A percentile compares a stretch with the other conserved stretches of the same genome.
Conservation (phyloP, 2,113 vertebrate species). For the Sturnus vulgaris region DNA sequence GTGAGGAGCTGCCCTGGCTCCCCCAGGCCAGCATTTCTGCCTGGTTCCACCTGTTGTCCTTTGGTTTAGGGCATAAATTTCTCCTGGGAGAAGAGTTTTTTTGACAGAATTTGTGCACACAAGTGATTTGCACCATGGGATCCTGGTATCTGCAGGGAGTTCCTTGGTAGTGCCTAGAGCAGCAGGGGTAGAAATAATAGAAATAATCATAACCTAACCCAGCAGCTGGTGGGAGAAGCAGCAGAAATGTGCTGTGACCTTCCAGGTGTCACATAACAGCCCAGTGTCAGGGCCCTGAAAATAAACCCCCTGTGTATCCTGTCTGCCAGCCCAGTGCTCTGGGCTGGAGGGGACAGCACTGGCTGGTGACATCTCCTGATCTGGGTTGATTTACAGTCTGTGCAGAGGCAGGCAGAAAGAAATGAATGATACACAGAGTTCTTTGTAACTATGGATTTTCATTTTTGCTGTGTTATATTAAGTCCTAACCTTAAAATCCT, state of each 20-base stretch:
- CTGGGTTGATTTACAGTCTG: slow-evolving; percentile 7
- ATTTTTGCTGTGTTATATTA: slow-evolving; percentile 21
- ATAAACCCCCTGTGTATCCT: not conserved
- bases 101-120: not conserved
- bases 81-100: not conserved
- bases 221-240: not conserved
- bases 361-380: not conserved
- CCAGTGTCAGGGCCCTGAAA: not conserved
- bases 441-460: not conserved
- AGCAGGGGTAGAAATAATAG: not conserved
- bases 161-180: not conserved
- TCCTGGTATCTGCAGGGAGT: not conserved
- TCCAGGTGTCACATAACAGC: not conserved
- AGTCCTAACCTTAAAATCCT: not conserved
- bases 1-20: not conserved
- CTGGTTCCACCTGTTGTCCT: not conserved
- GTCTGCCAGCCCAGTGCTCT: not conserved
- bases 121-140: not conserved
- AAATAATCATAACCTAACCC: not conserved
- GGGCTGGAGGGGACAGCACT: not conserved
- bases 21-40: not conserved
- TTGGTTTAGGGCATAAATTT: not conserved
- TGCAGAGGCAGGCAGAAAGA: not conserved
- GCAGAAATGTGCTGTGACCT: not conserved
- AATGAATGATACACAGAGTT: not conserved